Evolutionary conservation across 2,797 vertebrate species (phyloP), one percentile per base, ranked within the genome.

Genomic region (Eptatretus atami): DNA sequence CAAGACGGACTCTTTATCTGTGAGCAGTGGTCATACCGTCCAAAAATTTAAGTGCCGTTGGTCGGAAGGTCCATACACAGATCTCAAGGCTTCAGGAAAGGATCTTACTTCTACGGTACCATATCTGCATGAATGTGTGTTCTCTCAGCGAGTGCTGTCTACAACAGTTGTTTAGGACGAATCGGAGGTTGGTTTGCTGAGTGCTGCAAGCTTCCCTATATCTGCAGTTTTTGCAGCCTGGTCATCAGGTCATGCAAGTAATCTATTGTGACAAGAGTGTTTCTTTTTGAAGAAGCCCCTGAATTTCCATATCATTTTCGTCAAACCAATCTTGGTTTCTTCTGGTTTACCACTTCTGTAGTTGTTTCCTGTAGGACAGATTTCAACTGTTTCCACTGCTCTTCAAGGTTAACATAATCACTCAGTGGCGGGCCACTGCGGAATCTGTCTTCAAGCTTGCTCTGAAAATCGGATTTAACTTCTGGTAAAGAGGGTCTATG

Each of bases 361-460:
- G 11, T 9, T 60, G 55, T 60, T 15, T 60, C 55, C 55, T 60
- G 55, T n/a, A 60, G 55, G 24, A 24, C 54, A 14, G 55, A n/a
- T 61, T 60, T 60, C 24, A 60, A 24, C 15, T 60, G 55, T 60
- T 60, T 12, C 55, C 55, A 60, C 55, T 60, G 55, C 55, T 60
- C 55, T 12, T 60, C 55, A 9, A 11, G 55, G 55, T 60, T 24
- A n/a, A 24, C 11, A 60, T 60, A 9, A 10, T n/a, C 24, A 11
- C 11, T 11, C 24, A 9, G 8, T 9, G 15, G 15, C 24, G 15
- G 55, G 24, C 24, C 15, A n/a, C 24, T 24, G 24, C 55, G 10
- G 55, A 60, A 12, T n/a, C 55, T 60, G 55, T 15, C 24, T 24
- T 60, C 24, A 12, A 60, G 55, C 11, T 60, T 60, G 24, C 24